Evolutionary conservation across 2,113 vertebrate genomes (phyloP).

Genomic region (Hippoglossus stenolepis): DNA sequence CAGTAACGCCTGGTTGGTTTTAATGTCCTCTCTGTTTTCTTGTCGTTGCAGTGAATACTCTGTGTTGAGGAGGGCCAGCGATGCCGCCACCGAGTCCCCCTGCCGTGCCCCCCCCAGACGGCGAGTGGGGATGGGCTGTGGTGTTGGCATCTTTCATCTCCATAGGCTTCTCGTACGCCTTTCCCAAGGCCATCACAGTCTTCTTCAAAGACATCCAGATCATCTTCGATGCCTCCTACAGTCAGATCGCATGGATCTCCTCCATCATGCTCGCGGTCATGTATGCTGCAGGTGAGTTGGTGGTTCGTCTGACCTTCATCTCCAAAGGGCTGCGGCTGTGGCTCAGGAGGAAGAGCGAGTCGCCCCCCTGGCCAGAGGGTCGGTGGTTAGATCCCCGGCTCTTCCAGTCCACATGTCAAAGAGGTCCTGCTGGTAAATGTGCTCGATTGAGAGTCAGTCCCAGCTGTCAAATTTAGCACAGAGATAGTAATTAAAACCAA

Average conservation of each 20-base stretch:
- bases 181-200: constrained; percentile 96
- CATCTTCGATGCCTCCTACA: constrained; percentile 90
- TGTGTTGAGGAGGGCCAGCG: constrained; percentile 51
- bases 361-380: no score
- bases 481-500: not conserved
- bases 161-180: constrained; percentile 97
- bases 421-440: no score
- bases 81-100: constrained; percentile 83
- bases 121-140: constrained; percentile 97
- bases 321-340: not conserved
- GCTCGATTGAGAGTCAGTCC: no score
- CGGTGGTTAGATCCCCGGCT: no score
- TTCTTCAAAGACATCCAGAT: constrained; percentile 97
- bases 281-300: constrained; percentile 95
- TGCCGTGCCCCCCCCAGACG: constrained; percentile 88
- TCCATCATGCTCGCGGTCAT: constrained; percentile 98
- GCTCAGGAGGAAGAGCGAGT: no score
- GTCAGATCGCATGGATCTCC: constrained; percentile 96
- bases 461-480: no score
- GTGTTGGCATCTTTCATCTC: constrained; percentile 92
- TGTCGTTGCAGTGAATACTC: constrained; percentile 42
- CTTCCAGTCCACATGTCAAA: no score
- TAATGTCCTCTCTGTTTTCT: not conserved
- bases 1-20: not conserved
- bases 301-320: not conserved